Evolutionary conservation across 2,888 invertebrate species (phyloP).

Genomic region (Cheilosia grossa): DNA sequence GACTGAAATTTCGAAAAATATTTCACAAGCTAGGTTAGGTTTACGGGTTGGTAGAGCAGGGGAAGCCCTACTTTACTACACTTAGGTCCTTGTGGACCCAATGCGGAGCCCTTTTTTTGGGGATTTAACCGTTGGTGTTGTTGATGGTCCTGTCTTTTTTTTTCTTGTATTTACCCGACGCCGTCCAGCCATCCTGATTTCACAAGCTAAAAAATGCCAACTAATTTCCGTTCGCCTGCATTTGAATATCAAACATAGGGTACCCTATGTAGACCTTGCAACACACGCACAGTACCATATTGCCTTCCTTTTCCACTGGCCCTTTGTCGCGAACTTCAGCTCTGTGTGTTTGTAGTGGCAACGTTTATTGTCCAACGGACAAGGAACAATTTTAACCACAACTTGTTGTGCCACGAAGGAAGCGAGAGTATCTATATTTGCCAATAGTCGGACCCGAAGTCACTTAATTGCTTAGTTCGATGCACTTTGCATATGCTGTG

Average conservation of each 20-base stretch:
- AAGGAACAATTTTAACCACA: conserved; percentile 54
- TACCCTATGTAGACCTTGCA: not conserved
- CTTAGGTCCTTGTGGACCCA: too few species aligned
- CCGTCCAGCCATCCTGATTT: too few species aligned
- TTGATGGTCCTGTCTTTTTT: too few species aligned
- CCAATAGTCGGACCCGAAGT: conserved; percentile 62
- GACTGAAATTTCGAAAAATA: too few species aligned
- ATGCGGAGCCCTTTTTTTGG: too few species aligned
- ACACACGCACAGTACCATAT: not conserved
- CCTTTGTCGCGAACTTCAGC: conserved; percentile 28
- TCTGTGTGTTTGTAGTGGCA: conserved; percentile 19
- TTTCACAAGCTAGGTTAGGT: too few species aligned
- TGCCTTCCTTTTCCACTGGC: not conserved
- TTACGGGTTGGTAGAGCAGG: too few species aligned
- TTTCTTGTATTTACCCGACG: too few species aligned
- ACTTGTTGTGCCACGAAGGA: conserved; percentile 57
- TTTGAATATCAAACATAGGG: not conserved
- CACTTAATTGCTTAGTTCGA: conserved; percentile 74
- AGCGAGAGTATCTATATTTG: conserved; percentile 38
- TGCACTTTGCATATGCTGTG: conserved; percentile 74
- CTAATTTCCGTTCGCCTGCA: too few species aligned
- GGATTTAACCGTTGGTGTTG: too few species aligned
- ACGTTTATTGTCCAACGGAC: conserved; percentile 37
- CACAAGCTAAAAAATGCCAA: too few species aligned
- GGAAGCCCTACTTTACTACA: too few species aligned